Base-by-base conservation (phyloP, 2,888 invertebrate genomes). In the Clitarchus hookeri region DNA sequence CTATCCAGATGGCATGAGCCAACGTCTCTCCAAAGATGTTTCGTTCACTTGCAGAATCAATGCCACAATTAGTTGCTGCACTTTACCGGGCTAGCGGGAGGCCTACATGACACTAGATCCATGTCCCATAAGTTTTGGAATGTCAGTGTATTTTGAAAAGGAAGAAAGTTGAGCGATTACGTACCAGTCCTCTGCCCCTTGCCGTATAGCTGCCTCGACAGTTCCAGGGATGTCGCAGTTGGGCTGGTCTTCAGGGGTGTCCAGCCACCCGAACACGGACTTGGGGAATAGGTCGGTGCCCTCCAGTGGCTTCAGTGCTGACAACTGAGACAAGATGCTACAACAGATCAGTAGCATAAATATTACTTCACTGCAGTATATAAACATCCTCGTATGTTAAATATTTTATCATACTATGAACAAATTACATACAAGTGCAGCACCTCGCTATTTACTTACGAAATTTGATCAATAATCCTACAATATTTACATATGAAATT, bases 171-270 rank as follows among this genome's bases (percentile, higher is more conserved):
- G 36, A 36, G 36, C 36, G 36, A 65, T 23, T n/a, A 11, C 65
- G 8, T 65, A 92, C 97, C 96, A 96, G 91, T 97, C 96, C 0
- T 93, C 93, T 0, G 96, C 96, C 1, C 97, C 96, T 89, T 95
- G 95, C 79, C 93, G 92, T 6, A 96, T 94, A 0, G 97, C 96
- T 89, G 95, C 95, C 85, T 93, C 93, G 48, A 97, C 91, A 0
- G 94, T 95, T 84, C 93, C 93, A 26, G 93, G 92, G 85, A 97
- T 93, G 87, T 94, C 94, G 88, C 93, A 91, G 89, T 93, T 93
- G 12, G 92, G 91, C 8, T 92, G 92, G 84, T 94, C 93, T 9
- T 91, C 91, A 23, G 88, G 87, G 87, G 88, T 91, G 92, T 92
- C 65, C 93, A 92, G 90, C 96, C 95, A 96, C 0, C 95, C 95